These are phyloP conservation scores for Capitella teleta DNA, from an alignment of 1,140 invertebrate genomes.

Conservation along the genomic window DNA sequence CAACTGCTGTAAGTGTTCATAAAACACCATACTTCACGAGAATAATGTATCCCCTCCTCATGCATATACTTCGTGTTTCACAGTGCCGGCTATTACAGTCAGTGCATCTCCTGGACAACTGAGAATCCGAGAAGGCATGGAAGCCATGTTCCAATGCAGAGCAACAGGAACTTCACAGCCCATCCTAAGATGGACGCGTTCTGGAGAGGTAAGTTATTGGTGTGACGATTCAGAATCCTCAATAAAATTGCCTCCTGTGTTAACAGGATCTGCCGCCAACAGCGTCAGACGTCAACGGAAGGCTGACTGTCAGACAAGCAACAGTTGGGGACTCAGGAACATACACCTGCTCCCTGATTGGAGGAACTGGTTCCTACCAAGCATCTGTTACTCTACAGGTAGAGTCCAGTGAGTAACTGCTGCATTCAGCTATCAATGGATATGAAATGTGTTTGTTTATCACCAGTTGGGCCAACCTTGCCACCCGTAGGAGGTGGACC, in stretches of 20 bases:
- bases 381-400: constrained; percentile 1
- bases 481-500: background rate
- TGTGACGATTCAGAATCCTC: background rate
- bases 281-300: constrained; percentile 1
- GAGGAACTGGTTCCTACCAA: background rate
- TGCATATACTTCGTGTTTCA: too few species aligned
- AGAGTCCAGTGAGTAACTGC: constrained; percentile 3
- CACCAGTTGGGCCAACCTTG: background rate
- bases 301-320: background rate
- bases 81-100: background rate
- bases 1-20: constrained; percentile 28
- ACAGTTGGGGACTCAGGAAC: background rate
- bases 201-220: background rate
- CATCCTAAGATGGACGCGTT: background rate
- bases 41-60: too few species aligned
- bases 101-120: constrained; percentile 1
- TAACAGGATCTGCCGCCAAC: background rate
- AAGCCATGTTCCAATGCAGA: background rate
- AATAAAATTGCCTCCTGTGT: too few species aligned
- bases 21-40: background rate
- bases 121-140: background rate
- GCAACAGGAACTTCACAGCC: background rate
- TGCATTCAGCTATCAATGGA: background rate
- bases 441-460: background rate
- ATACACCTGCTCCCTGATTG: background rate